A percentile compares a stretch with the other conserved stretches of the same genome.
These are phyloP conservation scores for Anoplolepis gracilipes DNA, from an alignment of 1,140 invertebrate species.

Conservation along the genomic window DNA sequence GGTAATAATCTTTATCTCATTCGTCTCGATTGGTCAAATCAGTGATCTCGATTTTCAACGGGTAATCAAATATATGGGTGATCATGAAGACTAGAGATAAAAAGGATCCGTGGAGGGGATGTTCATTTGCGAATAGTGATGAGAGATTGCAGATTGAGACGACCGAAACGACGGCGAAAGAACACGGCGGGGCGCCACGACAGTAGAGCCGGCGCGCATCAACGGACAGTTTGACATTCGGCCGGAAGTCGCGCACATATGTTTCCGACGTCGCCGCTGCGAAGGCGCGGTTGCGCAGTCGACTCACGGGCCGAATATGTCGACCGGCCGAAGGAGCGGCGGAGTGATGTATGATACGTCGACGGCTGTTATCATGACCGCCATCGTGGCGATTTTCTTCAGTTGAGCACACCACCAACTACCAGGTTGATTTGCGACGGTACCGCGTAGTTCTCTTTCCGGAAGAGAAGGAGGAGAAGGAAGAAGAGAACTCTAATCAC, in stretches of 20 bases:
- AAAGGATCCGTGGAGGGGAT: too few relatives aligned
- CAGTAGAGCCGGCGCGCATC: neutral
- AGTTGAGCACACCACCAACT: slow-evolving; percentile 49
- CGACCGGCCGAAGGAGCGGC: slow-evolving; percentile 69
- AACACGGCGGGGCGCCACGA: neutral
- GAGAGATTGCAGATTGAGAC: too few relatives aligned
- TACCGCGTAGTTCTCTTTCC: too few relatives aligned
- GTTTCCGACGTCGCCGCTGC: slow-evolving; percentile 78
- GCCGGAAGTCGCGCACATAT: slow-evolving; percentile 82
- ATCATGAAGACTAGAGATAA: too few relatives aligned
- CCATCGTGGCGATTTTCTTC: slow-evolving; percentile 62
- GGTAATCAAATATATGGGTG: too few relatives aligned
- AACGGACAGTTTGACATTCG: slow-evolving; percentile 77
- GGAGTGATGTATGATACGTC: slow-evolving; percentile 72
- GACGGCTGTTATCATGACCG: slow-evolving; percentile 72
- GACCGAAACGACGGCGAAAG: neutral
- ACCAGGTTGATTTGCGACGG: too few relatives aligned
- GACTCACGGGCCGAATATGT: slow-evolving; percentile 79
- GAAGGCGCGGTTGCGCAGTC: slow-evolving; percentile 75
- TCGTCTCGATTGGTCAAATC: too few relatives aligned
- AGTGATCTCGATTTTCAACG: too few relatives aligned
- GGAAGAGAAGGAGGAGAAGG: slow-evolving; percentile 20
- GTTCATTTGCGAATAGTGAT: too few relatives aligned
- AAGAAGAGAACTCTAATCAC: slow-evolving; percentile 20
- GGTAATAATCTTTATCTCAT: too few relatives aligned